Base-by-base conservation (phyloP, 2,113 vertebrate genomes). In the Dryoscopus gambensis region DNA sequence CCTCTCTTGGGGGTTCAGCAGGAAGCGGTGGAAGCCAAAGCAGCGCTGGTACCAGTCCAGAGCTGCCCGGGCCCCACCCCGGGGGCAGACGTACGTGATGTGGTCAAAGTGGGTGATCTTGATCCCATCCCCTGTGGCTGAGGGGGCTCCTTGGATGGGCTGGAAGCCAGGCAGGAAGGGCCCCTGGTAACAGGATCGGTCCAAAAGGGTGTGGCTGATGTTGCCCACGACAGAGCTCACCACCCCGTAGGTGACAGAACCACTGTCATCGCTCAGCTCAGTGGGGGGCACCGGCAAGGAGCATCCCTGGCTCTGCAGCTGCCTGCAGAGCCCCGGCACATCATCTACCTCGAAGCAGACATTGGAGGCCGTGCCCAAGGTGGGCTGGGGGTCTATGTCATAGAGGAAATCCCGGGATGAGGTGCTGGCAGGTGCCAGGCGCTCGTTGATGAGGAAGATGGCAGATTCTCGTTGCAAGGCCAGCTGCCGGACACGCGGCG, bases 271-370 rank as follows among this genome's bases (percentile, higher is more conserved):
- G 13, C 70, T 87, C 25, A 99, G 96, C 2, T 96, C 84, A 0
- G 98, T 98, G 5, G 99, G 99, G 3, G 98, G 98, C 22, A 99
- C 98, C 2, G 97, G 95, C 67, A 99, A 85, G 24, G 71, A 60
- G 94, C 99, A 99, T 30, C 99, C 99, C 57, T 49, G 88, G 1
- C 94, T 84, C 20, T 91, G 95, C 24, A 99, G 98, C 31, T 15
- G 93, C 30, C 52, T 77, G 94, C 98, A 98, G 52, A 98, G 97
- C 37, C 92, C 96, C 0, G 94, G 96, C 24, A 98, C 98, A 3
- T 99, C 97, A 1, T 98, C 97, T 84, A 99, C 99, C 77, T 99
- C 99, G 7, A 99, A 99, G 86, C 99, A 99, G 94, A 99, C 90
- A 4, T 99, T 99, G 83, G 98, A 98, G 28, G 98, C 99, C 0